Base-by-base conservation (phyloP, 2,797 vertebrate genomes). In the Notoglanidium macrostoma region DNA sequence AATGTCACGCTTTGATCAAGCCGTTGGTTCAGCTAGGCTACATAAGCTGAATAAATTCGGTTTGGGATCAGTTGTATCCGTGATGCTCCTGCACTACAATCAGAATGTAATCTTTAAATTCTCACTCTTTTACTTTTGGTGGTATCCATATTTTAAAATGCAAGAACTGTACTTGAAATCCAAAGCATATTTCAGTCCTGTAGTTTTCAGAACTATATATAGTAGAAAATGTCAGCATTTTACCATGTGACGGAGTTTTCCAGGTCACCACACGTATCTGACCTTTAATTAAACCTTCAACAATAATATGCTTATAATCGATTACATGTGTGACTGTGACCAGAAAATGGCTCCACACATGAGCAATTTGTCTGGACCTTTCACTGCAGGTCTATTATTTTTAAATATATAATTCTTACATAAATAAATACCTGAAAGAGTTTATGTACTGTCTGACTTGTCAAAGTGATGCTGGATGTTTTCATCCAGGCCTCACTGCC, bases 401-500 rank as follows among this genome's bases (percentile, higher is more conserved):
- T 49, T 49, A 7, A 8, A 7, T 79, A n/a, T 51, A 40, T 26
- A 40, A 59, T 81, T 78, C 80, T 23, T 17, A 74, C 54, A 61
- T 78, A 84, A 83, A 85, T 67, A 82, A 74, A 78, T 35, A 63
- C 81, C 26, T 40, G 55, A 51, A 54, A 72, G 80, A 74, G 85
- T 46, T 63, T 78, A 86, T 87, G 72, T 81, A 63, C 87, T 49
- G 90, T 87, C 87, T 80, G 78, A 88, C 73, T 57, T 89, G 84
- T 91, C 83, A 91, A 83, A 88, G 72, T 67, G 32, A 73, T 21
- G 54, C 76, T 44, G 61, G 59, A 65, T 79, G 70, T 86, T 87
- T 87, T 87, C 59, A 26, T 23, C 17, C 84, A 82, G 46, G 68
- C 3, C 51, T 74, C 67, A 80, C 46, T 32, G 73, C 40, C 70